These are phyloP conservation scores for Megalurothrips usitatus DNA, from an alignment of 2,888 invertebrate genomes.

Conservation along the genomic window DNA sequence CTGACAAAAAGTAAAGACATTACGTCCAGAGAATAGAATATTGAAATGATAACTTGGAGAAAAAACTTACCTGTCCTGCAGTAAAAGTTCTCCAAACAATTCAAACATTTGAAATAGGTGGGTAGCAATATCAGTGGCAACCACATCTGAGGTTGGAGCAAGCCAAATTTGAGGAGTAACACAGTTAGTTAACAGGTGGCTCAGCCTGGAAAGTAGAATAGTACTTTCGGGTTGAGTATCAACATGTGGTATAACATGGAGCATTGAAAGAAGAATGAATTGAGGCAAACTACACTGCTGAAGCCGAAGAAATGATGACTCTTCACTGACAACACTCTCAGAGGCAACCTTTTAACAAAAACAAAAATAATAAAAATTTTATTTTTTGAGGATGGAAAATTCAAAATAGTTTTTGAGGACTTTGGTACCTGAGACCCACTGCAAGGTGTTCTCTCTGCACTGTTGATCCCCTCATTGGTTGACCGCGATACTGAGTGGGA, in stretches of 20 bases:
- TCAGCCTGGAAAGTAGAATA: constrained; percentile 44
- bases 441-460: not conserved
- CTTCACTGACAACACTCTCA: constrained; percentile 39
- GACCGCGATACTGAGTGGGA: not conserved
- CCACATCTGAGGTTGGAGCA: constrained; percentile 47
- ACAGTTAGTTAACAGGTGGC: constrained; percentile 53
- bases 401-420: not conserved
- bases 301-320: constrained; percentile 44
- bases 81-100: constrained; percentile 51
- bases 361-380: not conserved
- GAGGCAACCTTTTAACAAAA: not conserved
- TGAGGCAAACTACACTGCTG: constrained; percentile 50
- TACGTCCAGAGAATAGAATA: not conserved
- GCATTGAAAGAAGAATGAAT: constrained; percentile 48
- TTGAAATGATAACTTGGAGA: not conserved
- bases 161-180: constrained; percentile 56
- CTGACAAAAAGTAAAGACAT: too few species aligned
- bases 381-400: not conserved
- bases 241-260: constrained; percentile 43
- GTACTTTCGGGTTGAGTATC: constrained; percentile 36
- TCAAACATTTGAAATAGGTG: constrained; percentile 55
- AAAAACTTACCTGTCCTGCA: constrained; percentile 24
- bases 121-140: constrained; percentile 51
- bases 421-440: not conserved
- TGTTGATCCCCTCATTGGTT: not conserved